phyloP scores from a whole-genome alignment of 2,797 vertebrate genomes.

The Halcyon smyrnensis region DNA sequence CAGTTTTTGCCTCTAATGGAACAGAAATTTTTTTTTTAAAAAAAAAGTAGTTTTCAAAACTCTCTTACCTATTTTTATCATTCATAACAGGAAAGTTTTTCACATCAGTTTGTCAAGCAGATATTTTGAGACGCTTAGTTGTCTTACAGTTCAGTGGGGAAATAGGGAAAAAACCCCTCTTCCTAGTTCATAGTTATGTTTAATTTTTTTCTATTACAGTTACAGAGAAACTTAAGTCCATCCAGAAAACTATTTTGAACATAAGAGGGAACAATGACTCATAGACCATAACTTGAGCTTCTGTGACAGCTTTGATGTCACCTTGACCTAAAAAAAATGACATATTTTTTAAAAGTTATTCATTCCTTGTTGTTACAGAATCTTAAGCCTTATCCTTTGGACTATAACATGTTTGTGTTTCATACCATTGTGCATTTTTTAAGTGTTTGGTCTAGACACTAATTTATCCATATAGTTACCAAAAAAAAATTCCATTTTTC shows the following conservation, averaged over 20 bases:
- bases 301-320: not conserved
- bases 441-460: not conserved
- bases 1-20: not conserved
- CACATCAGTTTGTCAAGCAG: not conserved
- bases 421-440: fast-evolving
- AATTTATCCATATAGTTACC: not conserved
- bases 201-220: not conserved
- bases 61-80: not conserved
- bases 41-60: not conserved
- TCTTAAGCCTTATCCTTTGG: not conserved
- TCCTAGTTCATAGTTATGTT: not conserved
- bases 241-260: not conserved
- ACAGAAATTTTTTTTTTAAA: not conserved
- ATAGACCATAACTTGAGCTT: not conserved
- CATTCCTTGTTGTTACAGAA: not conserved
- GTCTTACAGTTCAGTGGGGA: not conserved
- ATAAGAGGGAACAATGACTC: not conserved
- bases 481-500: not conserved
- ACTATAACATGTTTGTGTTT: not conserved
- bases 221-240: not conserved
- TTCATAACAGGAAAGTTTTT: not conserved
- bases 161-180: not conserved
- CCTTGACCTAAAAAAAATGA: not conserved
- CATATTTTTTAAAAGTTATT: not conserved
- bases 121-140: not conserved